A percentile compares a stretch with the other conserved stretches of the same genome.
phyloP scores from a whole-genome alignment of 2,888 invertebrate genomes.

The Patella depressa region DNA sequence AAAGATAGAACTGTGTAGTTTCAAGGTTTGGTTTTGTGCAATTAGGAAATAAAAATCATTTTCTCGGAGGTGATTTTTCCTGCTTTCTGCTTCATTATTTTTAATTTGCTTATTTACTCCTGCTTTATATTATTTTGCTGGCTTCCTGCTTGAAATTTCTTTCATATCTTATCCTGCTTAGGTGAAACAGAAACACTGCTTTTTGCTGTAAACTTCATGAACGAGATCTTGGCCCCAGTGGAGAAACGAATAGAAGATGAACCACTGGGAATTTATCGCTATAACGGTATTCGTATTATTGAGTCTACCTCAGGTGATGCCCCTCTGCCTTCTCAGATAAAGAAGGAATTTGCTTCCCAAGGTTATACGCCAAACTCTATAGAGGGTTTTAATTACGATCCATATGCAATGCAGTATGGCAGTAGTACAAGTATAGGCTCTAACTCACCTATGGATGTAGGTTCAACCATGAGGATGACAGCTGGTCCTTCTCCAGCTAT shows the following conservation, averaged over 20 bases:
- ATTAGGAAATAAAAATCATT: background rate
- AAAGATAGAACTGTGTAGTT: background rate
- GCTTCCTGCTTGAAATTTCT: conserved; percentile 7
- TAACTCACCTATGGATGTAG: background rate
- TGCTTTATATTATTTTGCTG: conserved; percentile 9
- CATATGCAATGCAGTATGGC: background rate
- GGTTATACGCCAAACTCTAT: background rate
- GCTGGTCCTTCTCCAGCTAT: background rate
- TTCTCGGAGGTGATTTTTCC: background rate
- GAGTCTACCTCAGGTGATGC: background rate
- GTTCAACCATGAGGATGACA: background rate
- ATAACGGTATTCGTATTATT: conserved; percentile 6
- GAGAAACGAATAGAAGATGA: background rate
- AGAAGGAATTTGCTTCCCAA: background rate
- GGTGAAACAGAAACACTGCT: background rate
- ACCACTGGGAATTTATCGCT: conserved; percentile 1
- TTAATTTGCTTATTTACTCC: background rate
- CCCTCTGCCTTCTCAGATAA: background rate
- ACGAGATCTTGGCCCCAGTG: conserved; percentile 1
- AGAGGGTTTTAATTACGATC: background rate
- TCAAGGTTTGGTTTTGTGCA: conserved; percentile 7
- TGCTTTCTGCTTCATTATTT: background rate
- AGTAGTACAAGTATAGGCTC: background rate
- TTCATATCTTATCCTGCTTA: background rate
- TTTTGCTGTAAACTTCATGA: conserved; percentile 5